Percentiles rank a stretch among this genome's conserved stretches.
Evolutionary conservation across 2,888 invertebrate species (phyloP).

Genomic region (Trachelus troglodyta): DNA sequence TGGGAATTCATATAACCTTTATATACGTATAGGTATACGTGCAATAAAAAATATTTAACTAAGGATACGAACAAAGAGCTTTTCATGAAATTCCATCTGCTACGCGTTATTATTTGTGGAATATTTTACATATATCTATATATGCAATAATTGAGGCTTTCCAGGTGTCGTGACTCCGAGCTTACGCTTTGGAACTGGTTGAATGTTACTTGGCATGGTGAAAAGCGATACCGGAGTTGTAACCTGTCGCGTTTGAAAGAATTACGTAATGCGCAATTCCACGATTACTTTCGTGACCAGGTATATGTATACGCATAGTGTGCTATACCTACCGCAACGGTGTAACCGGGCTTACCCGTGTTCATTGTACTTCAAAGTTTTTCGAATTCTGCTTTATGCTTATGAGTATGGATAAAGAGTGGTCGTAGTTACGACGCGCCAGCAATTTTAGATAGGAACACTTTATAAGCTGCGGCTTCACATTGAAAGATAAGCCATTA

Average conservation of each 20-base stretch:
- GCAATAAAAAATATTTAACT: not conserved
- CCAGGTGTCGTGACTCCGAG: not conserved
- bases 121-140: not conserved
- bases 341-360: not conserved
- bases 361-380: not conserved
- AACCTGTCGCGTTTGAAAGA: not conserved
- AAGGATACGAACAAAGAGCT: not conserved
- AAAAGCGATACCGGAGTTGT: not conserved
- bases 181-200: not conserved
- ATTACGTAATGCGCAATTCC: not conserved
- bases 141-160: not conserved
- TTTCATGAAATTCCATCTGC: not conserved
- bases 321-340: not conserved
- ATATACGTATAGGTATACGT: not conserved
- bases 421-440: not conserved
- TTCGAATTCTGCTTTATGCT: not conserved
- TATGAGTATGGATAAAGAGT: not conserved
- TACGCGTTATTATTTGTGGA: not conserved
- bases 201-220: not conserved
- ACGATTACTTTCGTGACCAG: not conserved
- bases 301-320: not conserved
- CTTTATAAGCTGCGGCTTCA: not conserved
- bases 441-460: not conserved
- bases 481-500: conserved; percentile 7
- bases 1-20: not conserved